Percentiles rank a stretch among this genome's conserved stretches.
phyloP scores from a whole-genome alignment of 2,888 invertebrate species.

The Habroteleia sp. region DNA sequence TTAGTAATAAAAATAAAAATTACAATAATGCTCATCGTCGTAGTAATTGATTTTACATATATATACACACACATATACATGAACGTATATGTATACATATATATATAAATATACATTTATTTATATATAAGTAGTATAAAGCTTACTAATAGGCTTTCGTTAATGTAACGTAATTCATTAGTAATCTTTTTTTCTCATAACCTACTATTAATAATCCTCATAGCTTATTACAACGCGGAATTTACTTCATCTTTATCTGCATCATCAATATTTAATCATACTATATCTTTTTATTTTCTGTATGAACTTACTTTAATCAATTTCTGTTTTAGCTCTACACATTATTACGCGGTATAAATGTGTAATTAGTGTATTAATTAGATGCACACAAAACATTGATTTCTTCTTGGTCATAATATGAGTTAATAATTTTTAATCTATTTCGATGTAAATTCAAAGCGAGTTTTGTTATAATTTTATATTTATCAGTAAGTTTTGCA shows the following conservation, averaged over 20 bases:
- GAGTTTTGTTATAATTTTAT: no score
- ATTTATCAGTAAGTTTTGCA: no score
- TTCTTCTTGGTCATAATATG: no score
- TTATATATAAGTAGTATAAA: slow-evolving; percentile 75
- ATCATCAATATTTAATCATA: slow-evolving; percentile 40
- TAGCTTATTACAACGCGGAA: slow-evolving; percentile 64
- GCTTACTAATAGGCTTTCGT: slow-evolving; percentile 75
- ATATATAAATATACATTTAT: slow-evolving; percentile 62
- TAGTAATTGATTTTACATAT: slow-evolving; percentile 67
- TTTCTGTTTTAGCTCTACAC: slow-evolving; percentile 20
- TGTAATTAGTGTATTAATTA: slow-evolving; percentile 30
- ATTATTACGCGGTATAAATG: slow-evolving; percentile 31
- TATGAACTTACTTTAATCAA: slow-evolving; percentile 50
- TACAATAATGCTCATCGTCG: slow-evolving; percentile 57
- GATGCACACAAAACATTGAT: slow-evolving; percentile 30
- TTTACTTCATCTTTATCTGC: slow-evolving; percentile 43
- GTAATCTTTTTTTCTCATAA: slow-evolving; percentile 51
- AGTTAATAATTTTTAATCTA: no score
- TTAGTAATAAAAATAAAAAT: slow-evolving; percentile 60
- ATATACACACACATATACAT: slow-evolving; percentile 48
- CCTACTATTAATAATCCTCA: slow-evolving; percentile 58
- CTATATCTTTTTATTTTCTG: slow-evolving; percentile 30
- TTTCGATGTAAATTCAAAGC: no score
- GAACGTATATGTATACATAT: slow-evolving; percentile 37
- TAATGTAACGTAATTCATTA: slow-evolving; percentile 70